Evolutionary conservation across 2,113 vertebrate species (phyloP).

Genomic region (Daboia siamensis): DNA sequence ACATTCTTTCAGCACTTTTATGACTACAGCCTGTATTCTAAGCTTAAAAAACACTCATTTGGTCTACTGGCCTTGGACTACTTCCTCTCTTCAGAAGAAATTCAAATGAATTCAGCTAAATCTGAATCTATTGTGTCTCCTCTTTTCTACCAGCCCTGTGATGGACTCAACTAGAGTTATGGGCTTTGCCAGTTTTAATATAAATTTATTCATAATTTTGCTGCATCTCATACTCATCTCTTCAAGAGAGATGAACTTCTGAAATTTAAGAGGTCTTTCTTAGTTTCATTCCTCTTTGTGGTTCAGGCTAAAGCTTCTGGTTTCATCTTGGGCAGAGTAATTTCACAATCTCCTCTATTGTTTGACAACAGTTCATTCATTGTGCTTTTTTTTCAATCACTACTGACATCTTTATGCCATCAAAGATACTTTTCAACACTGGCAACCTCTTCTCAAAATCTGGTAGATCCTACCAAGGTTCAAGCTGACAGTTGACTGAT

Average conservation of each 20-base stretch:
- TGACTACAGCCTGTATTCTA: neutral
- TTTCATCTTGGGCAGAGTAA: neutral
- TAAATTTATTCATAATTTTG: neutral
- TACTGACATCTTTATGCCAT: neutral
- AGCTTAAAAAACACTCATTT: neutral
- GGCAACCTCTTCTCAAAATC: neutral
- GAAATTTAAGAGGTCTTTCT: neutral
- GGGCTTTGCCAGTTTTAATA: neutral
- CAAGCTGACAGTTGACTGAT: neutral
- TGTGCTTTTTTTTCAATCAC: neutral
- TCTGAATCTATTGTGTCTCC: neutral
- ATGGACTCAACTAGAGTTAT: neutral
- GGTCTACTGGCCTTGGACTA: neutral
- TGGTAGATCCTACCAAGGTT: neutral
- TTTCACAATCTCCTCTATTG: neutral
- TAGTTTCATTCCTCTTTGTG: neutral
- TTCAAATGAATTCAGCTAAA: neutral
- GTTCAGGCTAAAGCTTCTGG: neutral
- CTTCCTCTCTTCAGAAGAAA: neutral
- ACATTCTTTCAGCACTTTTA: neutral
- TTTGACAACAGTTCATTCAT: neutral
- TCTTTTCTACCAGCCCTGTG: neutral
- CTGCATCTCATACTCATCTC: neutral
- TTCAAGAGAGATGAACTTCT: neutral
- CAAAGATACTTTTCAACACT: neutral